Base-by-base conservation (phyloP, 2,797 vertebrate species). In the Leontocebus nigricollis region DNA sequence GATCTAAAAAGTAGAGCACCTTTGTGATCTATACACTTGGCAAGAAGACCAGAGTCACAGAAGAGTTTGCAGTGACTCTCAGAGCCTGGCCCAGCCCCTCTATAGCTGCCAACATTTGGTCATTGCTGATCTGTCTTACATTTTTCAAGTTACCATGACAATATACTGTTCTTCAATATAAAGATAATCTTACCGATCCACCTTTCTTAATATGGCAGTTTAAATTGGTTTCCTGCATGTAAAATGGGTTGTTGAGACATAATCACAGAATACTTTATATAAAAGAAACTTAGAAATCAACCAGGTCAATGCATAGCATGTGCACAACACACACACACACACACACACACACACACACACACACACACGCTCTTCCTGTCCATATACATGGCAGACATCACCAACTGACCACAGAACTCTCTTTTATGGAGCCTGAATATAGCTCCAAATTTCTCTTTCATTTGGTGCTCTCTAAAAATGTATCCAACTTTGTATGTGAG, bases 81-180 rank as follows among this genome's bases (percentile, higher is more conserved):
- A 46, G 59, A 77, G 33, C 50, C 64, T 75, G 57, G 33, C 20
- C 79, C 27, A 27, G 27, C 59, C 61, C 50, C n/a, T 85, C n/a
- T 10, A 39, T n/a, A 77, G 91, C 59, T 93, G 57, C 64, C 90
- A 94, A 95, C 27, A 30, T 48, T 77, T 77, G 44, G 36, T 80
- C 80, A 81, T 24, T 75, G 39, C 73, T 39, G 46, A 17, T 52
- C 76, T 82, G 7, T 36, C 76, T 95, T 46, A 17, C n/a, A 79
- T 80, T 92, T 61, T 77, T 93, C 59, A 20, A 44, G 84, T 92
- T 95, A 79, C 90, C 93, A 86, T 88, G 95, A 87, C 88, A 84
- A 89, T 83, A 76, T 11, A 48, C 39, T 67, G 22, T 41, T 94
- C 88, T 96, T 90, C 82, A 88, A 61, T 46, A 73, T n/a, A 87